Conservation (phyloP, 2,113 vertebrate genomes). For the Poeciliopsis turrubarensis region DNA sequence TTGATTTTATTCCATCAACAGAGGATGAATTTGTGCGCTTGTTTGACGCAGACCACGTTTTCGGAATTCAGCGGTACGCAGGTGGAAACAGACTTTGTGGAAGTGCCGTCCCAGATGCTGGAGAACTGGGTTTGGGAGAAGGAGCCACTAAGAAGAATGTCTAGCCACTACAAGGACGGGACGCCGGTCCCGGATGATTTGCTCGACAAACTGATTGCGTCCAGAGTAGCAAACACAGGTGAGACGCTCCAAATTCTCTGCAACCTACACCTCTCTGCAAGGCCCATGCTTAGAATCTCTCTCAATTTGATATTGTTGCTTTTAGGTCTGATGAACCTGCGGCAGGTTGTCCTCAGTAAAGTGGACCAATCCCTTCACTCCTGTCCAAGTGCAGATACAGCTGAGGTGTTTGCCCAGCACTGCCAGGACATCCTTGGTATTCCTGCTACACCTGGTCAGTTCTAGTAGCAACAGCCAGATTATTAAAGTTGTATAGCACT, state of each 20-base stretch:
- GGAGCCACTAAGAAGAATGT: slow-evolving; percentile 89
- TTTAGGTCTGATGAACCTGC: slow-evolving; percentile 90
- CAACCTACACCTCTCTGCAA: not conserved
- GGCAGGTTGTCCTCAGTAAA: slow-evolving; percentile 94
- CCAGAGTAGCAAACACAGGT: slow-evolving; percentile 94
- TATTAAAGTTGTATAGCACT: not conserved
- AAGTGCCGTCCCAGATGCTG: slow-evolving; percentile 95
- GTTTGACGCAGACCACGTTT: slow-evolving; percentile 83
- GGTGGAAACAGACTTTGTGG: slow-evolving; percentile 96
- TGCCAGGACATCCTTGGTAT: slow-evolving; percentile 90
- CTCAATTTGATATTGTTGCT: not conserved
- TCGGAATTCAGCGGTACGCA: slow-evolving; percentile 93
- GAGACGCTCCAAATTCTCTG: slow-evolving; percentile 1
- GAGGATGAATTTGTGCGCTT: not conserved
- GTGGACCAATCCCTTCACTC: slow-evolving; percentile 91
- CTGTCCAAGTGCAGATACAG: slow-evolving; percentile 80
- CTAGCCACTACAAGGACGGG: slow-evolving; percentile 89
- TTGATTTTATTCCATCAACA: not conserved
- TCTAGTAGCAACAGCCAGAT: no score
- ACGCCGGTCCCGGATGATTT: slow-evolving; percentile 83
- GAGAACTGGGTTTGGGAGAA: slow-evolving; percentile 98
- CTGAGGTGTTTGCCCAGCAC: slow-evolving; percentile 86
- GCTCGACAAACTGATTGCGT: slow-evolving; percentile 89
- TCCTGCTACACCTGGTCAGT: slow-evolving; percentile 88
- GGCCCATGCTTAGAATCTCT: not conserved